Evolutionary conservation across 2,113 vertebrate species (phyloP).

Genomic region (Melanocharis versteri): DNA sequence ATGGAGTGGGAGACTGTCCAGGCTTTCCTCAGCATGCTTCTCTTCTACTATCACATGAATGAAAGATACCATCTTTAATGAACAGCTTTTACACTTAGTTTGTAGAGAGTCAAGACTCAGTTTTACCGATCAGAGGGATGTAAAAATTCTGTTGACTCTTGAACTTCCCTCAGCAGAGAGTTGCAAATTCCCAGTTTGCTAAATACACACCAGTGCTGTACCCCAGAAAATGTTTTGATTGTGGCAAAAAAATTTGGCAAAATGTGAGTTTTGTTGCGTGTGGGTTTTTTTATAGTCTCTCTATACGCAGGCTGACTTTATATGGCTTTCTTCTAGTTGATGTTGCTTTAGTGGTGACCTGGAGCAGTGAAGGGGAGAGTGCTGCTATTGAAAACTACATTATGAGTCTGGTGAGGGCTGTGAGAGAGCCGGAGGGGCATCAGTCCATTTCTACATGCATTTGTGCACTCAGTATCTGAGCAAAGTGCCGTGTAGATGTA

Average conservation of each 20-base stretch:
- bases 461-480: neutral
- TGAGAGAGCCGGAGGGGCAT: neutral
- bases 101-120: neutral
- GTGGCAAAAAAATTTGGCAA: neutral
- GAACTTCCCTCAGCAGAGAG: neutral
- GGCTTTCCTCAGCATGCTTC: neutral
- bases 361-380: neutral
- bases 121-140: neutral
- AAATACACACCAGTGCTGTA: neutral
- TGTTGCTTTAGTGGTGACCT: neutral
- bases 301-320: neutral
- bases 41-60: neutral
- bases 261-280: neutral
- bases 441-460: neutral
- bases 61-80: neutral
- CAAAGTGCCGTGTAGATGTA: neutral
- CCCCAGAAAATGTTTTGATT: neutral
- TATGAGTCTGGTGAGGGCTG: neutral
- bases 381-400: neutral
- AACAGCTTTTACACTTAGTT: neutral
- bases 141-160: neutral
- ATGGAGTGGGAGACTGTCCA: neutral
- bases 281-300: neutral
- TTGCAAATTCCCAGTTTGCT: neutral
- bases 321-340: neutral